A percentile compares a stretch with the other conserved stretches of the same genome.
Evolutionary conservation across 2,113 vertebrate genomes (phyloP).

Genomic region (Nesoenas mayeri): DNA sequence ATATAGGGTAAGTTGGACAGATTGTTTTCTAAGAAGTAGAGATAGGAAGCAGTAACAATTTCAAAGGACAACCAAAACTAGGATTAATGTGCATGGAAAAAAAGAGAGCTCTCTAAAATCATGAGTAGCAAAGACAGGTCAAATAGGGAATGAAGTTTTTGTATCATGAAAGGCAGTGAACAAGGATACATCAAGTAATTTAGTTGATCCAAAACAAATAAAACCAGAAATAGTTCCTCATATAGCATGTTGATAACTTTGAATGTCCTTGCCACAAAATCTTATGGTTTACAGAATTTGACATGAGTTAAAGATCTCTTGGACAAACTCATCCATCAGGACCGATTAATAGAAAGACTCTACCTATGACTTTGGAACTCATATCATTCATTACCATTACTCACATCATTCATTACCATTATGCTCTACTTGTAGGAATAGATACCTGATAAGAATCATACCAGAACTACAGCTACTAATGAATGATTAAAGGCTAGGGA

Average conservation of each 20-base stretch:
- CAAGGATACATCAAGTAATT: background rate
- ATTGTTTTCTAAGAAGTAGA: background rate
- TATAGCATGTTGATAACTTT: background rate
- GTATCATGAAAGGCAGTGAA: background rate
- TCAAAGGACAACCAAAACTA: background rate
- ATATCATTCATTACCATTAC: background rate
- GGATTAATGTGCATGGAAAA: background rate
- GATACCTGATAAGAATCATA: background rate
- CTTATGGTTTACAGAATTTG: background rate
- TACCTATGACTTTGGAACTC: background rate
- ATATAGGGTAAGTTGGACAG: background rate
- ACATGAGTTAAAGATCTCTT: background rate
- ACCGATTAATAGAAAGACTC: background rate
- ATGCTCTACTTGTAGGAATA: background rate
- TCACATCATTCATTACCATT: background rate
- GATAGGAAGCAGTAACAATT: background rate
- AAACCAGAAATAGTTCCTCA: background rate
- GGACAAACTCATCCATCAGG: background rate
- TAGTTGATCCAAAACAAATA: background rate
- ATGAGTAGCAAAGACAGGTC: background rate
- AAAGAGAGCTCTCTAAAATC: background rate
- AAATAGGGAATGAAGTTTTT: background rate
- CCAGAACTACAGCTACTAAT: background rate
- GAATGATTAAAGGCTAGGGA: constrained; percentile 24
- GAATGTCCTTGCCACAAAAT: background rate